Evolutionary conservation across 2,113 vertebrate species (phyloP), one percentile per base, ranked within the genome.

Genomic region (Hassar affinis): DNA sequence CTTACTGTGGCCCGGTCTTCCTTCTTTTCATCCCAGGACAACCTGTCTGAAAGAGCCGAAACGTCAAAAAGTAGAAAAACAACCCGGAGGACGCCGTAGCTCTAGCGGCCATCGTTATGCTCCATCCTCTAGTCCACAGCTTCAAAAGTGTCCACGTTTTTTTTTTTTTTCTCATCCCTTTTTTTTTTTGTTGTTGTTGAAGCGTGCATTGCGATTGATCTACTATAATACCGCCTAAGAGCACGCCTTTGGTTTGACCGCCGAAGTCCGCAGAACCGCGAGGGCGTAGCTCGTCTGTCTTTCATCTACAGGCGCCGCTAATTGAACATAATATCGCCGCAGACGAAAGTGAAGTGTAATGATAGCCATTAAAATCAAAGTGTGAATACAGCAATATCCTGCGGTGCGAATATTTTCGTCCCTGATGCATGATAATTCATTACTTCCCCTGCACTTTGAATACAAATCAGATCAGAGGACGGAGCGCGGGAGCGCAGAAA

Each of bases 141-240:
- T 87, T 88, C 86, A 90, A 88, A 89, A 64, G 75, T 87, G 89
- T 89, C 85, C 89, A 88, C 84, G 86, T 87, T 84, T 88, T 7
- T 51, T 85, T 86, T 80, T 72, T 25, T 68, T 38, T 22, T 38
- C 2, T 14, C 25, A 45, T 8, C 49, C 56, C 59, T 79, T 57
- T 57, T 49, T 64, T 86, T 83, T 81, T 35, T 78, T 79, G 79
- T 49, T 33, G 49, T 72, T 35, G 78, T 42, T 6, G 38, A 42
- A 42, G 6, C 38, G 2, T 42, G 81, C 56, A 79, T 68, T 74
- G 11, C 38, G 83, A 86, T 88, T 89, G 88, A 90, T 89, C 86
- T 89, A 3, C 15, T 27, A 71, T 85, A 88, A 84, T 83, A 71
- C 62, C 27, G 72, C 86, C 85, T 85, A 82, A 85, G 79, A 87